A percentile compares a stretch with the other conserved stretches of the same genome.
These are phyloP conservation scores for Drosophila ercepeae DNA, from an alignment of 1,140 invertebrate genomes.

Conservation along the genomic window DNA sequence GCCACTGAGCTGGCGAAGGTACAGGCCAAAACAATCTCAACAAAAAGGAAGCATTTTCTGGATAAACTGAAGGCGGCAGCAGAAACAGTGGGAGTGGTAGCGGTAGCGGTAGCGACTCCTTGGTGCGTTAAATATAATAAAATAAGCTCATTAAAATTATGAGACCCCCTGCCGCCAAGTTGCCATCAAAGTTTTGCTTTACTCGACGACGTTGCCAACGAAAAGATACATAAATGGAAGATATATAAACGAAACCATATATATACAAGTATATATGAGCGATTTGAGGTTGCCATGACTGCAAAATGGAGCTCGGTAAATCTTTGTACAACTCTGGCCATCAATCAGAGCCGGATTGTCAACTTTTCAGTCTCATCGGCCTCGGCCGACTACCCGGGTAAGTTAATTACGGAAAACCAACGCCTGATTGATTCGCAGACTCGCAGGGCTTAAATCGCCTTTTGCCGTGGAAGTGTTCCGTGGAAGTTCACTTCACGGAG, in stretches of 20 bases:
- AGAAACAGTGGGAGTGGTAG: background rate
- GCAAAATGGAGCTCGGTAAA: background rate
- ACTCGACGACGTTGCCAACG: background rate
- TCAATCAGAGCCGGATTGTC: constrained; percentile 72
- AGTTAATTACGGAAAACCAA: constrained; percentile 74
- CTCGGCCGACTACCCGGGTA: constrained; percentile 25
- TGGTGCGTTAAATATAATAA: constrained; percentile 75
- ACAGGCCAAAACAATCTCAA: constrained; percentile 10
- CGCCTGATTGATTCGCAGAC: constrained; percentile 64
- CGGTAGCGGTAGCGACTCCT: constrained; percentile 13
- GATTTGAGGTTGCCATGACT: constrained; percentile 19
- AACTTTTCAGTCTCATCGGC: constrained; percentile 55
- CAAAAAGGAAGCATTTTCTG: constrained; percentile 50
- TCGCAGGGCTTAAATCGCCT: background rate
- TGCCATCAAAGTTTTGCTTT: constrained; percentile 14
- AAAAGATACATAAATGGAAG: background rate
- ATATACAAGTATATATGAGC: background rate
- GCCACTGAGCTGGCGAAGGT: constrained; percentile 18
- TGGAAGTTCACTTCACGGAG: constrained; percentile 22
- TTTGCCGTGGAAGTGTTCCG: constrained; percentile 2
- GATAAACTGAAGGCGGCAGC: constrained; percentile 25
- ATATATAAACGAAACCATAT: background rate
- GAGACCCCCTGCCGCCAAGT: constrained; percentile 50
- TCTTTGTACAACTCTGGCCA: constrained; percentile 28
- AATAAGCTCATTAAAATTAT: constrained; percentile 82